Conservation (phyloP, 1,140 invertebrate species). For the Mycetomoellerius zeteki region DNA sequence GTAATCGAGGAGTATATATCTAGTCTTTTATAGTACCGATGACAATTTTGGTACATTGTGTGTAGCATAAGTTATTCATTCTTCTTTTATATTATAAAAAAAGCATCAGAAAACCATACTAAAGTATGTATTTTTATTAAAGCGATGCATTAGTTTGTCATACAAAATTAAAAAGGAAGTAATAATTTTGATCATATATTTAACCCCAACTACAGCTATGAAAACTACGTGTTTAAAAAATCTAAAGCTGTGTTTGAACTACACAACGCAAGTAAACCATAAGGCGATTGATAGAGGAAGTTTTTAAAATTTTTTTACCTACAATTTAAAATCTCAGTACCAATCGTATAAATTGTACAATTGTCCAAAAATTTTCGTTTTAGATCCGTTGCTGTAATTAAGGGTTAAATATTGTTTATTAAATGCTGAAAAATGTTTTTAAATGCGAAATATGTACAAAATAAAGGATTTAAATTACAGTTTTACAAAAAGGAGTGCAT, state of each 20-base stretch:
- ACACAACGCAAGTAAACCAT: no score
- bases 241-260: no score
- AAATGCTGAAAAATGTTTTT: constrained; percentile 33
- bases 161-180: neutral
- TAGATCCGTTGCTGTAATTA: no score
- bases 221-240: no score
- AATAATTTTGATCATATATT: neutral
- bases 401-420: constrained; percentile 11
- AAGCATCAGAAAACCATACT: neutral
- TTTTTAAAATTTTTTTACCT: no score
- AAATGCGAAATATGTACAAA: neutral
- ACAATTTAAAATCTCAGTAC: no score
- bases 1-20: constrained; percentile 52
- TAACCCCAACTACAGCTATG: neutral
- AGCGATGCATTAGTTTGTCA: constrained; percentile 24
- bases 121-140: neutral
- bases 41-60: constrained; percentile 19
- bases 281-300: no score
- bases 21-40: constrained; percentile 57
- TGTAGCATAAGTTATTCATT: constrained; percentile 32
- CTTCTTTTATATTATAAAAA: constrained; percentile 3
- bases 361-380: no score
- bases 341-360: no score
- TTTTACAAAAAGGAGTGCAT: constrained; percentile 29
- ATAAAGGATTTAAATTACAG: neutral